Percentiles rank a stretch among this genome's conserved stretches.
These are phyloP conservation scores for Lycia hirtaria DNA, from an alignment of 2,888 invertebrate genomes.

Conservation along the genomic window DNA sequence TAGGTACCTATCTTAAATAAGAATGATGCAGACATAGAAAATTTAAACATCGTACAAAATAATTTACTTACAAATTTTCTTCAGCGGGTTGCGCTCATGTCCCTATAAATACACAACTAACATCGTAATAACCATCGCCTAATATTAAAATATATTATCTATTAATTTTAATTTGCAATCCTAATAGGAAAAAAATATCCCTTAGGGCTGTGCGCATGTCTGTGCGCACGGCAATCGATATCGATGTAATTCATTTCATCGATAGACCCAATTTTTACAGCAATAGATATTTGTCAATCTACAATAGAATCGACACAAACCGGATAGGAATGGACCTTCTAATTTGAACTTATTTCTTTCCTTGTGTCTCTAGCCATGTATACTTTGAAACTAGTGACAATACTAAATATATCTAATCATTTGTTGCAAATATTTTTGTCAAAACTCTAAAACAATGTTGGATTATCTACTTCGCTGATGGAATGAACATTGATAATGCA, in stretches of 20 bases:
- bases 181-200: slow-evolving; percentile 26
- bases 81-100: slow-evolving; percentile 48
- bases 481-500: slow-evolving; percentile 23
- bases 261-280: slow-evolving; percentile 26
- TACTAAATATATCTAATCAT: slow-evolving; percentile 12
- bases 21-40: slow-evolving; percentile 68
- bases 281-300: slow-evolving; percentile 1
- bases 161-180: slow-evolving; percentile 55
- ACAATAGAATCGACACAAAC: not conserved
- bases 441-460: not conserved
- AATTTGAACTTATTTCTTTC: slow-evolving; percentile 25
- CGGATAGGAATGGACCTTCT: slow-evolving; percentile 19
- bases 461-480: slow-evolving; percentile 11
- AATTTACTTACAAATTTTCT: slow-evolving; percentile 75
- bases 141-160: slow-evolving; percentile 70
- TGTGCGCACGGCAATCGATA: slow-evolving; percentile 13
- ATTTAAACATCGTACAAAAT: slow-evolving; percentile 76
- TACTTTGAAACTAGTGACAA: slow-evolving; percentile 22
- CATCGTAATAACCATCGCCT: slow-evolving; percentile 62
- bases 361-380: slow-evolving; percentile 47
- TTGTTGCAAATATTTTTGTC: not conserved
- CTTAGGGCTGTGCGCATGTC: slow-evolving; percentile 24
- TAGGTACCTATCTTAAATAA: slow-evolving; percentile 61
- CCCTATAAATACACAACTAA: slow-evolving; percentile 59
- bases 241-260: slow-evolving; percentile 18